Conservation (phyloP, 2,113 vertebrate genomes). For the Trinectes maculatus region DNA sequence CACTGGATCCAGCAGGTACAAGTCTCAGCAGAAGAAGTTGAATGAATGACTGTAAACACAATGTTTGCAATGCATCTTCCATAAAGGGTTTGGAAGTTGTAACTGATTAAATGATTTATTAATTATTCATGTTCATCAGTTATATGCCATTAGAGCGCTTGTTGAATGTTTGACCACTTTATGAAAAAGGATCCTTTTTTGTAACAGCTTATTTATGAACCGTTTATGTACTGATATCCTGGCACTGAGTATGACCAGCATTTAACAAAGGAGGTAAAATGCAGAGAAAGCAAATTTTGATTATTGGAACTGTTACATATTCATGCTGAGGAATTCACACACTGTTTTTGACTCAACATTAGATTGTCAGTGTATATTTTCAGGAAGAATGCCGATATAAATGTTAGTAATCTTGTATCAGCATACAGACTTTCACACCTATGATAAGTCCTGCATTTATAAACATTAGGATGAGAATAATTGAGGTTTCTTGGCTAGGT, state of each 20-base stretch:
- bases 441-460: background rate
- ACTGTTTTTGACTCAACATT: too few relatives aligned
- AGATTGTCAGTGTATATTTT: background rate
- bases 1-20: conserved; percentile 69
- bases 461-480: background rate
- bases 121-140: background rate
- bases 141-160: too few relatives aligned
- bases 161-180: too few relatives aligned
- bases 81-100: background rate
- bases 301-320: too few relatives aligned
- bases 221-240: too few relatives aligned
- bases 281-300: too few relatives aligned
- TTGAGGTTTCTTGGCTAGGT: background rate
- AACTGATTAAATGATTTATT: background rate
- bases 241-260: too few relatives aligned
- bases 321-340: too few relatives aligned
- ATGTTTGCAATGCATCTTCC: background rate
- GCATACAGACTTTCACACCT: background rate
- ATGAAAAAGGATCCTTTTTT: too few relatives aligned
- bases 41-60: background rate
- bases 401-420: background rate
- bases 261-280: too few relatives aligned
- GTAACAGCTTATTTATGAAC: too few relatives aligned
- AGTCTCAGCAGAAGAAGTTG: too few relatives aligned
- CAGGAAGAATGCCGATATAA: background rate